Evolutionary conservation across 2,797 vertebrate genomes (phyloP), one percentile per base, ranked within the genome.

Genomic region (Molossus alvarezi): DNA sequence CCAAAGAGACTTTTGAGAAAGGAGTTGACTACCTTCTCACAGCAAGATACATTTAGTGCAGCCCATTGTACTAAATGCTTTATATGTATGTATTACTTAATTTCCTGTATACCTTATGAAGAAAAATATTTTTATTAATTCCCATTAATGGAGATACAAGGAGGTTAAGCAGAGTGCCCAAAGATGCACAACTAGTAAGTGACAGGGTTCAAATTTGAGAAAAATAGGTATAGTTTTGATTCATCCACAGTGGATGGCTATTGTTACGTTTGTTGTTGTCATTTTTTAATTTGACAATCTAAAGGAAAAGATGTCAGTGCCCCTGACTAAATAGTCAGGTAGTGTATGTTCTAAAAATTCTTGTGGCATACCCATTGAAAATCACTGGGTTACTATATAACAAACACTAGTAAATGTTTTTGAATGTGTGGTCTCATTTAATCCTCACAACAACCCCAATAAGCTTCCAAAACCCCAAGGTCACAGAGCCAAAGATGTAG

Each of bases 1-100:
- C 37, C 45, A 84, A 84, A 89, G 21, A 71, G 12, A n/a, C 64
- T 67, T n/a, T 96, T 71, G 45, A 88, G 23, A 97, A 76, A 20
- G 84, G 41, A 13, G 7, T 33, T 69, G 18, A 76, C 18, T 41
- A 48, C 8, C 51, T 82, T 37, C 82, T 41, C 79, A 67, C n/a
- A 95, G 9, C 41, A 86, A 77, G n/a, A 45, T 80, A 60, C n/a
- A 71, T 75, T 69, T 67, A 83, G 37, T 23, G 5, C 14, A 84
- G 15, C 8, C 55, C 62, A n/a, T 55, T 92, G 58, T 48, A 33
- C 33, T 75, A 55, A 81, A 75, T 83, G 27, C 25, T 62, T 37
- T 65, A 8, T 88, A 62, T 77, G 33, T 21, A 69, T 57, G 75
- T 76, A 41, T 45, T 60, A 83, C 21, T 80, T 79, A 92, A 57